Evolutionary conservation across 2,888 invertebrate species (phyloP), one percentile per base, ranked within the genome.

Genomic region (Aleiodes alternator): DNA sequence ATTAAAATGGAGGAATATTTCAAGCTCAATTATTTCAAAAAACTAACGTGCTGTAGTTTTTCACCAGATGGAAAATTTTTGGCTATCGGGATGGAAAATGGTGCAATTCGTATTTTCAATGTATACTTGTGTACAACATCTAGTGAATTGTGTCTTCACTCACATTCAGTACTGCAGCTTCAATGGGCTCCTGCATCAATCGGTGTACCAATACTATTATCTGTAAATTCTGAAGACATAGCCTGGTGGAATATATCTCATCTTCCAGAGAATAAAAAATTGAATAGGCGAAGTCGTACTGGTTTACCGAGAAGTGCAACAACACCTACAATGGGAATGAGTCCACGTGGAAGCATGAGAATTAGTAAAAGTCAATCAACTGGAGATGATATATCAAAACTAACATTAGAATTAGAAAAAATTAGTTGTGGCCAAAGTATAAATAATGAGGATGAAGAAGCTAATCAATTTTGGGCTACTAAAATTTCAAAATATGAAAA

Each of bases 51-150:
- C 61, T 88, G 87, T 75, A 81, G 84, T 69, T 87, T 89, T 91
- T 92, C 93, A 0, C 85, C 90, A 0, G 92, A 93, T 82, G 92
- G 92, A 5, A 89, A 90, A 69, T 90, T 93, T 75, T 88, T 94
- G 12, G 94, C 94, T 0, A 84, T 94, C 82, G 94, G 94, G 0
- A 91, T 93, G 23, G 91, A 92, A 66, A 91, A 91, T 29, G 94
- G 94, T 0, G 89, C 91, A 76, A 92, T 94, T 82, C 90, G 91
- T 87, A 82, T 89, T 51, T 81, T 87, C 23, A 82, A 88, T 61
- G 76, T 86, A 55, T 12, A 12, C 3, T 75, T 73, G 0, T 61
- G 61, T 38, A 70, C 61, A 4, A 85, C 85, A 68, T 73, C 84
- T 48, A 77, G 51, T 4, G 82, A 78, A 43, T 51, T 89, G 3